A percentile compares a stretch with the other conserved stretches of the same genome.
These are phyloP conservation scores for Charadrius vociferus DNA, from an alignment of 2,113 vertebrate genomes.

Conservation along the genomic window DNA sequence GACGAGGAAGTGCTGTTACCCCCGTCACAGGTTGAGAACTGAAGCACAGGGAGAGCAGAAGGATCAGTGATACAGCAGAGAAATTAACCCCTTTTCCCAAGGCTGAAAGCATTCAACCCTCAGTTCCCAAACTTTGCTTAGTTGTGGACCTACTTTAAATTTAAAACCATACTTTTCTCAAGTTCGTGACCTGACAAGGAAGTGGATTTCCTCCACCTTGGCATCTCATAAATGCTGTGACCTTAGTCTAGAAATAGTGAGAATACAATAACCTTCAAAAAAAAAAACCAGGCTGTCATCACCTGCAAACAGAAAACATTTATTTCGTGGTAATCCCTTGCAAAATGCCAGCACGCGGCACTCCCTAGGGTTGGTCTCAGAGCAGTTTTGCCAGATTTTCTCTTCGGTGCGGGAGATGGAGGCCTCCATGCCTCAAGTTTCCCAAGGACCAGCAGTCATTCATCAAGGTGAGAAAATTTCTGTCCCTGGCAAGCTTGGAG, in stretches of 20 bases:
- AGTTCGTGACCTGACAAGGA: background rate
- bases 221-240: background rate
- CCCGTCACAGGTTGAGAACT: background rate
- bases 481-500: background rate
- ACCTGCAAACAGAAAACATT: background rate
- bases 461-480: background rate
- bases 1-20: background rate
- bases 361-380: background rate
- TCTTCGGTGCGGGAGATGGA: background rate
- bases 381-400: background rate
- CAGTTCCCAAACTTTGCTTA: background rate
- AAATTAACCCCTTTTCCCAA: background rate
- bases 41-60: background rate
- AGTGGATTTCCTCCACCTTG: background rate
- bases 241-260: background rate
- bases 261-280: background rate
- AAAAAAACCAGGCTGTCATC: background rate
- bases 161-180: background rate
- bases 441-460: background rate
- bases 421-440: background rate
- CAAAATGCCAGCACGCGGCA: background rate
- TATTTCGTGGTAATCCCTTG: background rate
- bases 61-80: background rate
- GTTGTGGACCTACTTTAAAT: background rate
- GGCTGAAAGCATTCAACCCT: background rate